phyloP scores from a whole-genome alignment of 2,113 vertebrate species.

The Varanus salvator region DNA sequence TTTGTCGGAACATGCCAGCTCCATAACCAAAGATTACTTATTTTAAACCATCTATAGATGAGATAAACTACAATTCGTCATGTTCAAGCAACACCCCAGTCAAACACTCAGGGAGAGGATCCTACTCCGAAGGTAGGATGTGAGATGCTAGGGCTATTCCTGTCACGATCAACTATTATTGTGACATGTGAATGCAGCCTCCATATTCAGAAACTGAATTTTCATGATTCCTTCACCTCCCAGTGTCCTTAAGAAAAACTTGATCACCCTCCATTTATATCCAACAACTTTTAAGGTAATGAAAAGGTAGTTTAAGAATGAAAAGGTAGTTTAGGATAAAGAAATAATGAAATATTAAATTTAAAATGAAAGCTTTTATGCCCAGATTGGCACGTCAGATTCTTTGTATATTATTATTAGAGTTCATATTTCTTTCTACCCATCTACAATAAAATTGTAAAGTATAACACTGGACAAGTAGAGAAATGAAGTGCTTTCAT shows the following conservation, averaged over 20 bases:
- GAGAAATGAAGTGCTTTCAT: conserved; percentile 24
- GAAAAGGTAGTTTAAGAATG: too few relatives aligned
- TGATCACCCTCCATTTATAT: neutral
- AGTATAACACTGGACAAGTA: neutral
- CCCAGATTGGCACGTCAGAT: neutral
- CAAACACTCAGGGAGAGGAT: neutral
- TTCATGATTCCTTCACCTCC: neutral
- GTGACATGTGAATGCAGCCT: neutral
- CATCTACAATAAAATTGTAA: conserved; percentile 2
- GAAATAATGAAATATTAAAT: neutral
- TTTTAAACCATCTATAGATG: too few relatives aligned
- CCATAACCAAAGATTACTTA: too few relatives aligned
- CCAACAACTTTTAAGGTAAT: neutral
- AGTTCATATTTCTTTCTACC: neutral
- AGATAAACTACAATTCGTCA: too few relatives aligned
- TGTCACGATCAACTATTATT: neutral
- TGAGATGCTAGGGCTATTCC: neutral
- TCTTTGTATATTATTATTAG: neutral
- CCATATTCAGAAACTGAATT: neutral
- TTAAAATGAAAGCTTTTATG: conserved; percentile 26
- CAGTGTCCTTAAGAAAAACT: neutral
- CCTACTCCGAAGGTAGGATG: too few relatives aligned
- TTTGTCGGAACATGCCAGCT: too few relatives aligned
- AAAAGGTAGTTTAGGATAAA: neutral
- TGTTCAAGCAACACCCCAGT: neutral